Evolutionary conservation across 2,797 vertebrate species (phyloP).

Genomic region (Enteromius fasciolatus): DNA sequence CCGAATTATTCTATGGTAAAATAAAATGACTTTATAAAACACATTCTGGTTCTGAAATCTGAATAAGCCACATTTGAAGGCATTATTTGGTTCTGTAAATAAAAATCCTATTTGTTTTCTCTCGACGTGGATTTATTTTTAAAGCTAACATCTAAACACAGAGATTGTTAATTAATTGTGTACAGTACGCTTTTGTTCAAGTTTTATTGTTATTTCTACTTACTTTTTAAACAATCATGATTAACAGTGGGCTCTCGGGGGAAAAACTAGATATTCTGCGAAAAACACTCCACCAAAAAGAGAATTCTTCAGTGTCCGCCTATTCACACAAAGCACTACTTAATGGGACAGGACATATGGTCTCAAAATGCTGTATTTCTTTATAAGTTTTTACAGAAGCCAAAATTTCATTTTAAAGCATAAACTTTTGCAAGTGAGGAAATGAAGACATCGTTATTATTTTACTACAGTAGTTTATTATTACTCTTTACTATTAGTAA

Average conservation of each 20-base stretch:
- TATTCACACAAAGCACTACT: neutral
- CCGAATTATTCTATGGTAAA: neutral
- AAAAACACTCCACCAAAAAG: neutral
- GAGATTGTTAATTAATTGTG: neutral
- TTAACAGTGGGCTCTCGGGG: neutral
- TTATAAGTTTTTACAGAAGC: neutral
- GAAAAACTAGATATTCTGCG: neutral
- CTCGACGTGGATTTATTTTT: neutral
- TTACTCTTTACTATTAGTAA: neutral
- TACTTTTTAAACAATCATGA: neutral
- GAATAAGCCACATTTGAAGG: neutral
- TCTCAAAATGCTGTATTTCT: neutral
- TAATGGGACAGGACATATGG: neutral
- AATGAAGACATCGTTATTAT: neutral
- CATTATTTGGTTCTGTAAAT: neutral
- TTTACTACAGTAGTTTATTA: neutral
- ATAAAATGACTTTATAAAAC: neutral
- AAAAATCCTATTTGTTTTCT: neutral
- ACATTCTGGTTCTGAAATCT: neutral
- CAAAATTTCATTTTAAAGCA: neutral
- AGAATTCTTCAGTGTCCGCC: neutral
- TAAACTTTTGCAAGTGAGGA: neutral
- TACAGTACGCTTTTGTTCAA: neutral
- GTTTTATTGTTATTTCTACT: neutral
- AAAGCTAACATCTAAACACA: neutral